Evolutionary conservation across 2,888 invertebrate species (phyloP).

Genomic region (Eupithecia vulgata): DNA sequence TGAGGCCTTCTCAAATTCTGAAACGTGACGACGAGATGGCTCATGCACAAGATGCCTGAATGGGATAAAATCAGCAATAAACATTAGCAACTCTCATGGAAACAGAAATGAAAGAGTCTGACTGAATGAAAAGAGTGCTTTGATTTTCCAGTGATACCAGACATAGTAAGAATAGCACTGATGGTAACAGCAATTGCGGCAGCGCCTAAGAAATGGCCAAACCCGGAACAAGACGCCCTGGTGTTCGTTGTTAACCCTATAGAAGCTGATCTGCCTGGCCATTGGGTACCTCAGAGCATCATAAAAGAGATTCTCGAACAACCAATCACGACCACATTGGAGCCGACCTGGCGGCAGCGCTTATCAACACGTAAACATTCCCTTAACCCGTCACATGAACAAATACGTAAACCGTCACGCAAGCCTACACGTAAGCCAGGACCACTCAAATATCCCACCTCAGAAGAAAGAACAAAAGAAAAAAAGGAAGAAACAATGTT

Average conservation of each 20-base stretch:
- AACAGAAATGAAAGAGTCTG: not conserved
- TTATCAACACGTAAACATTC: not conserved
- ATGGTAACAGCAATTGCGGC: not conserved
- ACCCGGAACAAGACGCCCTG: conserved; percentile 43
- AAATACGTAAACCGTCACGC: too few relatives aligned
- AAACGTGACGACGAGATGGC: not conserved
- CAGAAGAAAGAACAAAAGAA: conserved; percentile 3
- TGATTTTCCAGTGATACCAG: not conserved
- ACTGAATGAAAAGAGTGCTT: not conserved
- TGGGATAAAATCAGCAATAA: not conserved
- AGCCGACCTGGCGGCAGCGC: not conserved
- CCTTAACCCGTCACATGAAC: not conserved
- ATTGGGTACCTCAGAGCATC: conserved; percentile 66
- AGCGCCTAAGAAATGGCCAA: conserved; percentile 40
- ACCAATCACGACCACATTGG: conserved; percentile 26
- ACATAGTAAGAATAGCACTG: not conserved
- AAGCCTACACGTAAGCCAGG: too few relatives aligned
- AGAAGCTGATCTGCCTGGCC: conserved; percentile 66
- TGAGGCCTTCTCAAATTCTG: not conserved
- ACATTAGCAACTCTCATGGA: not conserved
- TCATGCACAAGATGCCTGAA: not conserved
- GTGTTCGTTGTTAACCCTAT: conserved; percentile 66
- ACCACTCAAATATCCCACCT: not conserved
- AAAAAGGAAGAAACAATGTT: not conserved
- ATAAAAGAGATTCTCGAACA: conserved; percentile 52